Evolutionary conservation across 2,888 invertebrate species (phyloP).

Genomic region (Eupithecia insigniata): DNA sequence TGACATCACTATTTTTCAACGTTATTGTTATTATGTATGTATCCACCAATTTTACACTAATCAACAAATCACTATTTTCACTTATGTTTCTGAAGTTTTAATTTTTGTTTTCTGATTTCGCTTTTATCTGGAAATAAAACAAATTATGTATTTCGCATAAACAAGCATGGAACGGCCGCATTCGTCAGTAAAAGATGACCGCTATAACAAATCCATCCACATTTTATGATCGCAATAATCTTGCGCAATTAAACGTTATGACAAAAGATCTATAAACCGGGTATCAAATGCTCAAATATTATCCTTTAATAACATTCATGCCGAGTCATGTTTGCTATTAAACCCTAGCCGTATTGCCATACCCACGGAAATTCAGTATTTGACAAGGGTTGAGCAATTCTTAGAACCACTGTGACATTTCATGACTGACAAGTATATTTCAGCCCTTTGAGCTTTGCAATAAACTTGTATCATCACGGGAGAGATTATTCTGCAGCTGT

Average conservation of each 20-base stretch:
- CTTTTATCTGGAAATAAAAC: constrained; percentile 23
- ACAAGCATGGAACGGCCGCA: background rate
- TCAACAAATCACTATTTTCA: constrained; percentile 18
- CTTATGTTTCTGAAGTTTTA: constrained; percentile 18
- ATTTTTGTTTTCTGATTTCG: constrained; percentile 7
- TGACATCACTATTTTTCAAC: constrained; percentile 64
- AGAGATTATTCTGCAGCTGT: constrained; percentile 14
- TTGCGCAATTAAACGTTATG: constrained; percentile 38
- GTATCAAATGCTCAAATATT: constrained; percentile 29
- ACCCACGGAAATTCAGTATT: constrained; percentile 26
- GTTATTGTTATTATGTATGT: constrained; percentile 33
- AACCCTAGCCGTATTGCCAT: constrained; percentile 28
- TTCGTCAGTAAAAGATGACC: constrained; percentile 17
- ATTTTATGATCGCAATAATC: constrained; percentile 30
- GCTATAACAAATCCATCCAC: constrained; percentile 20
- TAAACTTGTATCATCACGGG: constrained; percentile 22
- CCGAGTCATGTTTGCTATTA: constrained; percentile 30
- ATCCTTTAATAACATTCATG: constrained; percentile 34
- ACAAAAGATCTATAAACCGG: constrained; percentile 33
- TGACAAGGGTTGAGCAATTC: constrained; percentile 42
- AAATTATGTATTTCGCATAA: constrained; percentile 14
- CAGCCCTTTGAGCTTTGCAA: constrained; percentile 23
- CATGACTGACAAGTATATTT: constrained; percentile 37
- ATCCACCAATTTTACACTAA: constrained; percentile 26
- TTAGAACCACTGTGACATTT: constrained; percentile 29